A percentile compares a stretch with the other conserved stretches of the same genome.
phyloP scores from a whole-genome alignment of 2,113 vertebrate genomes.

The Bubalus kerabau region DNA sequence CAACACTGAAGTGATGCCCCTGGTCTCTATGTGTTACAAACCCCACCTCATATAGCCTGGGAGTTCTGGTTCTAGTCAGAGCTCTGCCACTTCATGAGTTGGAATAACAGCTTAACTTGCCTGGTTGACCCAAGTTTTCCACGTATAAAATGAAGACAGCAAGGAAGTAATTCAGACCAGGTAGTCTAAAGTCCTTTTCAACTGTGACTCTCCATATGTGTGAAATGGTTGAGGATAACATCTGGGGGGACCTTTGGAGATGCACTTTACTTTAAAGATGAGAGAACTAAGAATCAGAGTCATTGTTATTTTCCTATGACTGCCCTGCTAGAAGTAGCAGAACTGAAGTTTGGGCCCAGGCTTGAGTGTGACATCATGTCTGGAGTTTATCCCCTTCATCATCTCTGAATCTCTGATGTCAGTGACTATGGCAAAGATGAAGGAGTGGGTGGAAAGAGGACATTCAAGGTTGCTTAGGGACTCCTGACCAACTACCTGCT shows the following conservation, averaged over 20 bases:
- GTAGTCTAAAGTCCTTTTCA: not conserved
- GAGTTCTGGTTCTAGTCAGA: not conserved
- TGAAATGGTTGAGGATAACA: not conserved
- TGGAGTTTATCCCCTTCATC: not conserved
- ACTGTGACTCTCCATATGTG: not conserved
- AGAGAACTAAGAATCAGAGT: not conserved
- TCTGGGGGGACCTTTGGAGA: not conserved
- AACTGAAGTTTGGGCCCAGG: not conserved
- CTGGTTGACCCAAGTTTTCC: not conserved
- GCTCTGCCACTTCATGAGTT: not conserved
- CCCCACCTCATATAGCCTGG: not conserved
- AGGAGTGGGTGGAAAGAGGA: not conserved
- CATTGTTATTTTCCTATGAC: not conserved
- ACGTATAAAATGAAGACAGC: not conserved
- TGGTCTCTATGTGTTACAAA: accelerated
- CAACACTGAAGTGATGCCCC: not conserved
- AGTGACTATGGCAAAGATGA: not conserved
- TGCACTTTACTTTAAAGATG: not conserved
- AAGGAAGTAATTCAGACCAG: not conserved
- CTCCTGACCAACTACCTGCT: not conserved
- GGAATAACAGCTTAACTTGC: not conserved
- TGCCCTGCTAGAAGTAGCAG: not conserved
- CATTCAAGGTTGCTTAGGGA: not conserved
- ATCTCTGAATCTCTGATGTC: not conserved
- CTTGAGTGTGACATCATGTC: not conserved